Base-by-base conservation (phyloP, 2,797 vertebrate genomes). In the Ptychadena robeensis region DNA sequence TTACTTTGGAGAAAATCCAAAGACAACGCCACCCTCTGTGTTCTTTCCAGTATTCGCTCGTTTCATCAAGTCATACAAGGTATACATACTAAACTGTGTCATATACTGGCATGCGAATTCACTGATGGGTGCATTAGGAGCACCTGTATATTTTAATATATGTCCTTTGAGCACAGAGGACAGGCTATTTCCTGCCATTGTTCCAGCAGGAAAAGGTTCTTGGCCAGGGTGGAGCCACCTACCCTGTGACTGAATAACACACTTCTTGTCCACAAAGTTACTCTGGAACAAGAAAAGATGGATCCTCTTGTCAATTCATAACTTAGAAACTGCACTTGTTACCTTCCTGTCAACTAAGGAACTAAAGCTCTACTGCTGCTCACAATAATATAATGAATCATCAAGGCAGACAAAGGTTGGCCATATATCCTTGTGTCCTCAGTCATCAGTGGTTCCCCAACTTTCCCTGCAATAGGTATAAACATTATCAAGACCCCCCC, bases 41-140 rank as follows among this genome's bases (percentile, higher is more conserved):
- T 99, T 99, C 93, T 99, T 98, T 93, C 97, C 98, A 0, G 96
- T 99, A 81, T 98, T 99, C 57, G 97, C 97, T 80, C 95, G 97
- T 12, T 98, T 99, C 91, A 95, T 99, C 92, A 96, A 92, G 89
- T 95, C 97, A 61, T 99, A 98, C 91, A 99, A 98, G 96, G 98
- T 98, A 91, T 93, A 71, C 53, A 64, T 53, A 38, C 31, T 40
- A 15, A 63, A 65, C 37, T 28, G 38, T 31, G 75, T 48, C 69
- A 22, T 32, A 48, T 66, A 31, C 59, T 18, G 25, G 11, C 63
- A 66, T 63, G 34, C 3, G 9, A 11, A 25, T 40, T 32, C 44
- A 53, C 22, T 59, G 18, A 7, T 35, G 38, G 27, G 63, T 6
- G 37, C 53, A 73, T 63, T 27, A 53, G n/a, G 57, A 28, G 61